Evolutionary conservation across 2,888 invertebrate genomes (phyloP), one percentile per base, ranked within the genome.

Genomic region (Xestobium rufovillosum): DNA sequence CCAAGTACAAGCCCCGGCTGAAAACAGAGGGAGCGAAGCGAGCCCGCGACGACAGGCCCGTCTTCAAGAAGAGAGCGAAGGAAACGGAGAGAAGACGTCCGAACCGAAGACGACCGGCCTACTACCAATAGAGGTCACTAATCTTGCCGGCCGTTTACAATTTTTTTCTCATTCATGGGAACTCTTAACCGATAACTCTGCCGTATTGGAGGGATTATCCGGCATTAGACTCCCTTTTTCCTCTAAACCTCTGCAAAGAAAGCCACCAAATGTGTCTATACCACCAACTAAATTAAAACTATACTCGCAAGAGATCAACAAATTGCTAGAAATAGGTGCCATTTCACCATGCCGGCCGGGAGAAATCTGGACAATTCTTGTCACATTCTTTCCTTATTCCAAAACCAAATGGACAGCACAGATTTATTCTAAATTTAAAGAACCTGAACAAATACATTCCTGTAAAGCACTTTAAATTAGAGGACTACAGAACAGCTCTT

Each of bases 341-440:
- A 19, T 19, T 19, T 8, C 6, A n/a, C 6, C 6, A n/a, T 6
- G 6, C n/a, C n/a, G n/a, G n/a, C n/a, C 6, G 23, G n/a, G n/a
- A 19, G 6, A 8, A n/a, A 8, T 6, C 6, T 8, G n/a, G n/a
- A 8, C 23, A 19, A 19, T 19, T 19, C n/a, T n/a, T 19, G 6
- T 19, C 23, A 6, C 6, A n/a, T 19, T 19, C 6, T n/a, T 19
- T 19, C n/a, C 23, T 19, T 19, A 19, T 6, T 6, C 6, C 6
- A 19, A 19, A 19, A n/a, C 23, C 23, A 8, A n/a, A 19, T 19
- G 23, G 23, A 6, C 6, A 19, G n/a, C n/a, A 19, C n/a, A 19
- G 23, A n/a, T 19, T 19, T 19, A 19, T 19, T 19, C n/a, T 19
- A 19, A 19, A 19, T 19, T n/a, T 19, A 8, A 19, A 19, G n/a